These are phyloP conservation scores for Drusus annulatus DNA, from an alignment of 1,140 invertebrate species.

Conservation along the genomic window DNA sequence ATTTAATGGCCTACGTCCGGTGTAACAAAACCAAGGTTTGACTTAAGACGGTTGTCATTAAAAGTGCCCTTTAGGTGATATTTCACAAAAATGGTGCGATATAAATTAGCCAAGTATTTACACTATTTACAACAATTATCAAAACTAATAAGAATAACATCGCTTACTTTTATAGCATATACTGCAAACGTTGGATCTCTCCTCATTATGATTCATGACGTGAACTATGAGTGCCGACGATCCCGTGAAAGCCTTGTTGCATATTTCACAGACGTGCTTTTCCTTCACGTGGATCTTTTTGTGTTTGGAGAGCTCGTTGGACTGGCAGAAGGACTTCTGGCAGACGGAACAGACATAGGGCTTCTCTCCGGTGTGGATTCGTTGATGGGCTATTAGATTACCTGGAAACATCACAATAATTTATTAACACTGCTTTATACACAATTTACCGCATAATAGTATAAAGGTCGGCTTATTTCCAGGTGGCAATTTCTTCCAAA, in stretches of 20 bases:
- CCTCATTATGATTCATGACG: conserved; percentile 56
- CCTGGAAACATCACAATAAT: conserved; percentile 53
- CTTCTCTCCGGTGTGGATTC: conserved; percentile 75
- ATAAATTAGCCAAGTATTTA: too few relatives aligned
- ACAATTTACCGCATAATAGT: too few relatives aligned
- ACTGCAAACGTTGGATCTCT: conserved; percentile 51
- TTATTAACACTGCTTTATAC: too few relatives aligned
- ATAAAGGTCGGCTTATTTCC: too few relatives aligned
- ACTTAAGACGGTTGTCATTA: too few relatives aligned
- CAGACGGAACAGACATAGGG: conserved; percentile 73
- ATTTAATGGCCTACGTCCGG: too few relatives aligned
- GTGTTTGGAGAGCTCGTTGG: conserved; percentile 61
- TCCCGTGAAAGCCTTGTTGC: conserved; percentile 53
- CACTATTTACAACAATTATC: too few relatives aligned
- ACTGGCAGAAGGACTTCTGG: conserved; percentile 74
- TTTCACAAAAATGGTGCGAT: too few relatives aligned
- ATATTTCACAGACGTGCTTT: conserved; percentile 54
- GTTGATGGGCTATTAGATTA: conserved; percentile 71
- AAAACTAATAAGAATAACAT: not conserved
- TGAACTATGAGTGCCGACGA: conserved; percentile 54
- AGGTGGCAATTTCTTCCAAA: too few relatives aligned
- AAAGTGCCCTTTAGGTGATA: too few relatives aligned
- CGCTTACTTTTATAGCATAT: conserved; percentile 56
- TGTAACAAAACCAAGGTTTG: too few relatives aligned
- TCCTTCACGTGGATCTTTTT: conserved; percentile 54